Evolutionary conservation across 2,888 invertebrate genomes (phyloP).

Genomic region (Nomada ferruginata): DNA sequence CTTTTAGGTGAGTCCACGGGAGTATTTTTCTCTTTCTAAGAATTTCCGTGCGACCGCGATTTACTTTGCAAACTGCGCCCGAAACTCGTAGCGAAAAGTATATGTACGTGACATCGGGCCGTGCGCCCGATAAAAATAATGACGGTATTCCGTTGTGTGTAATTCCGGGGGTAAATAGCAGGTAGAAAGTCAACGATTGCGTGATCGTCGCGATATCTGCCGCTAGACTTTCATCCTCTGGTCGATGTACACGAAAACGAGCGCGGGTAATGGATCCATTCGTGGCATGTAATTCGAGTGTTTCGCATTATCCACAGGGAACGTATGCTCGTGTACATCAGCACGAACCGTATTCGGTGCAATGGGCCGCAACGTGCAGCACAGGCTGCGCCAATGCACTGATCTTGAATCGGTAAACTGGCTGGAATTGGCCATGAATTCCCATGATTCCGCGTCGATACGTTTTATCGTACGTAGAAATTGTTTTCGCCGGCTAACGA

Average conservation of each 20-base stretch:
- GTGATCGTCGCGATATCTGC: slow-evolving; percentile 55
- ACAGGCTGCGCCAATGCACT: slow-evolving; percentile 30
- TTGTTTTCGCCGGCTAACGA: slow-evolving; percentile 71
- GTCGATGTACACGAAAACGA: slow-evolving; percentile 51
- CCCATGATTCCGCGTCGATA: slow-evolving; percentile 72
- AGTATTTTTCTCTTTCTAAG: background rate
- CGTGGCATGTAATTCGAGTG: slow-evolving; percentile 64
- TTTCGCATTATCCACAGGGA: slow-evolving; percentile 60
- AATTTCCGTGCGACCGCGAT: background rate
- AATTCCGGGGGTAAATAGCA: slow-evolving; percentile 37
- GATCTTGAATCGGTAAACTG: slow-evolving; percentile 60
- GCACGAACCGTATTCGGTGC: slow-evolving; percentile 55
- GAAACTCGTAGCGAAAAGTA: background rate
- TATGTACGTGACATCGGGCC: background rate
- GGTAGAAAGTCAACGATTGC: slow-evolving; percentile 59
- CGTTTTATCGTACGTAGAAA: slow-evolving; percentile 72
- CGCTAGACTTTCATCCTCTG: slow-evolving; percentile 52
- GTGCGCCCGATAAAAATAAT: slow-evolving; percentile 26
- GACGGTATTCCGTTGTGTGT: slow-evolving; percentile 18
- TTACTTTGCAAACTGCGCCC: background rate
- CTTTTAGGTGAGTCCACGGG: background rate
- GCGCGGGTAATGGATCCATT: slow-evolving; percentile 59
- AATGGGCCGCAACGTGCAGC: slow-evolving; percentile 55
- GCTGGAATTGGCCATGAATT: slow-evolving; percentile 67
- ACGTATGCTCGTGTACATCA: slow-evolving; percentile 36